phyloP scores from a whole-genome alignment of 2,113 vertebrate species.

The Neomonachus schauinslandi region DNA sequence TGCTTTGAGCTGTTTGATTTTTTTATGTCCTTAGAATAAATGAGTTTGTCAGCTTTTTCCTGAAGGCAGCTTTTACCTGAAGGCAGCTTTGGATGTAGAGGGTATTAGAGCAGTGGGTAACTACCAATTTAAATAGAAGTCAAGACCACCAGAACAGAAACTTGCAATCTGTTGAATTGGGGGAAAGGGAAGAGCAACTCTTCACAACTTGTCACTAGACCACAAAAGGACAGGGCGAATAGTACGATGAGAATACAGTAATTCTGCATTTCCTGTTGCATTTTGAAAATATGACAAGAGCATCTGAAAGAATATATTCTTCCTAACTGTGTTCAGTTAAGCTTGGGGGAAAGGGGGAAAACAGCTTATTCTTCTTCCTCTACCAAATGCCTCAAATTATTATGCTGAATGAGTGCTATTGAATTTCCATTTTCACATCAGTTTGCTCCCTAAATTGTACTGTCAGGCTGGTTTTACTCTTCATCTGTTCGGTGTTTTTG shows the following conservation, averaged over 20 bases:
- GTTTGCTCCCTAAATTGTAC: not conserved
- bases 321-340: not conserved
- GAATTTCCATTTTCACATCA: not conserved
- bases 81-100: not conserved
- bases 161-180: not conserved
- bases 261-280: not conserved
- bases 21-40: not conserved
- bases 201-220: not conserved
- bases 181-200: not conserved
- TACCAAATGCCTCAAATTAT: not conserved
- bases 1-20: not conserved
- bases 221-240: not conserved
- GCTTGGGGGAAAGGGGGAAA: not conserved
- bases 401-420: not conserved
- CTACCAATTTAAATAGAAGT: not conserved
- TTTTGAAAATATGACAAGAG: not conserved
- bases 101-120: not conserved
- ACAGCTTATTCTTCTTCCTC: not conserved
- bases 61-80: not conserved
- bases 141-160: not conserved
- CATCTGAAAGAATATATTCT: not conserved
- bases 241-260: not conserved
- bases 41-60: not conserved
- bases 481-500: not conserved
- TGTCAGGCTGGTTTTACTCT: not conserved